Percentiles rank a stretch among this genome's conserved stretches.
Conservation (phyloP, 2,113 vertebrate genomes). For the Leptocoma aspasia region DNA sequence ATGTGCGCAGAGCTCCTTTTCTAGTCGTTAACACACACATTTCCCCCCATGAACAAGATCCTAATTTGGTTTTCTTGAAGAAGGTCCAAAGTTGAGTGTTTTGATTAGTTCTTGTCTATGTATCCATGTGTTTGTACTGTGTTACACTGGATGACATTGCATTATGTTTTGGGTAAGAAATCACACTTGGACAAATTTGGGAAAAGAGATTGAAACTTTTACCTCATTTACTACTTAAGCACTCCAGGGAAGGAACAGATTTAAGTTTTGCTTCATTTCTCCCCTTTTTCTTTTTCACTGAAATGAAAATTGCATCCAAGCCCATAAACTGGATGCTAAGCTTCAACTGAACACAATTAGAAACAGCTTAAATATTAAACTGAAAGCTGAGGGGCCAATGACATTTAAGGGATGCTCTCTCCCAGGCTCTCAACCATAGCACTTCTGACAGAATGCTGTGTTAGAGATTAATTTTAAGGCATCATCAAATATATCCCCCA, state of each 20-base stretch:
- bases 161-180: not conserved
- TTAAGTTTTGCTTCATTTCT: not conserved
- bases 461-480: not conserved
- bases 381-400: not conserved
- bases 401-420: not conserved
- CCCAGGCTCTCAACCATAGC: not conserved
- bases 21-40: not conserved
- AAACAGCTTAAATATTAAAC: constrained; percentile 51
- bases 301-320: not conserved
- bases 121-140: not conserved
- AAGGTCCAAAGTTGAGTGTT: not conserved
- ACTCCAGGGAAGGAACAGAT: not conserved
- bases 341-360: constrained; percentile 38
- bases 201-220: not conserved
- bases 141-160: not conserved
- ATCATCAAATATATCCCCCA: not conserved
- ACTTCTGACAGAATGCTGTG: not conserved
- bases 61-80: constrained; percentile 16
- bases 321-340: not conserved
- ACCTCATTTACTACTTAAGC: not conserved
- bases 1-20: not conserved
- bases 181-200: not conserved
- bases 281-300: not conserved
- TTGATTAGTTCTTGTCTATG: constrained; percentile 13
- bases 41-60: not conserved